Conservation (phyloP, 2,797 vertebrate species). For the Rallus crepitans region DNA sequence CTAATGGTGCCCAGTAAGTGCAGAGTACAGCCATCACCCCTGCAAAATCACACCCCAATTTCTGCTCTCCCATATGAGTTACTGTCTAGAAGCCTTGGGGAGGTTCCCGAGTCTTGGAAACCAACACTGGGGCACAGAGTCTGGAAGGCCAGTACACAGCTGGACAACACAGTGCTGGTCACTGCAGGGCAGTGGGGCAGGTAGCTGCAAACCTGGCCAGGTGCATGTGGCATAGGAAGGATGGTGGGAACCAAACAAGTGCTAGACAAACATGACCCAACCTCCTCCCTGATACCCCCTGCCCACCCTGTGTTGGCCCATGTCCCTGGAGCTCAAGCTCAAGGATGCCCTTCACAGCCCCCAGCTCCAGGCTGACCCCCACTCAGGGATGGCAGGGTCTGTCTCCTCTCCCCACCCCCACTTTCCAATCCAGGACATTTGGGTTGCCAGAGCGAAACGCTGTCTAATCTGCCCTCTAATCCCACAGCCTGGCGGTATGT, state of each 20-base stretch:
- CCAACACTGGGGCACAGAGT: rapidly evolving
- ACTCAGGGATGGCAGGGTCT: not conserved
- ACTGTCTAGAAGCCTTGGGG: rapidly evolving
- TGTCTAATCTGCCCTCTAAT: constrained; percentile 67
- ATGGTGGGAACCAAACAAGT: not conserved
- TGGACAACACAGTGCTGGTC: not conserved
- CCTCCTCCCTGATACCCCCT: not conserved
- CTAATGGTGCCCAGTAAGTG: not conserved
- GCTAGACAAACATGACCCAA: not conserved
- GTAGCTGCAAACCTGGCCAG: not conserved
- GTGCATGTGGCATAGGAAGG: not conserved
- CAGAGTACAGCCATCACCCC: rapidly evolving
- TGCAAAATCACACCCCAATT: not conserved
- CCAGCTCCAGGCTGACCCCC: not conserved
- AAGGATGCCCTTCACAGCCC: not conserved
- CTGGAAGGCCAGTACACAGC: not conserved
- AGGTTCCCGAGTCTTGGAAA: not conserved
- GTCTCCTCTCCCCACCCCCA: constrained; percentile 39
- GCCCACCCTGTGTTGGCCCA: not conserved
- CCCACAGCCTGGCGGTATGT: not conserved
- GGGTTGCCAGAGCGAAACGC: constrained; percentile 13
- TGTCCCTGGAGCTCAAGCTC: not conserved
- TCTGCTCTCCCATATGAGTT: not conserved
- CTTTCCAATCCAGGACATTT: constrained; percentile 63
- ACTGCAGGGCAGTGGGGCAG: too few species aligned